These are phyloP conservation scores for Hirundichthys speculiger DNA, from an alignment of 2,113 vertebrate species.

Conservation along the genomic window DNA sequence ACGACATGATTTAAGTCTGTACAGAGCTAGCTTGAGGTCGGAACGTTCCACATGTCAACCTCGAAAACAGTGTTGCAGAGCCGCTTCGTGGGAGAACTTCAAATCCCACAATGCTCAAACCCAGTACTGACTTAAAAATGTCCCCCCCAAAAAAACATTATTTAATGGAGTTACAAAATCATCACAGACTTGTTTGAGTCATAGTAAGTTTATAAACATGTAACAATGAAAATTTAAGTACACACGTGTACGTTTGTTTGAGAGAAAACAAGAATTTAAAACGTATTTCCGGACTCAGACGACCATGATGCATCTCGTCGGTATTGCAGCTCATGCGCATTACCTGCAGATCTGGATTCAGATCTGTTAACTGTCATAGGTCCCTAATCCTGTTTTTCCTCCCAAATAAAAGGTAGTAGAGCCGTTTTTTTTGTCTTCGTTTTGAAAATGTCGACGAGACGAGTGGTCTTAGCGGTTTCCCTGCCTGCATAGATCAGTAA, in stretches of 20 bases:
- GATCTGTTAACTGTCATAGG: slow-evolving; percentile 42
- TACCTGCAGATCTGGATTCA: slow-evolving; percentile 15
- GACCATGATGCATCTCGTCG: slow-evolving; percentile 43
- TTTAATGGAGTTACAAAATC: neutral
- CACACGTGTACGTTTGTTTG: neutral
- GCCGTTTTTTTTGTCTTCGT: slow-evolving; percentile 1
- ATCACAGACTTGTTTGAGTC: neutral
- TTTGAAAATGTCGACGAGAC: slow-evolving; percentile 42
- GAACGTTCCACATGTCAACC: slow-evolving; percentile 30
- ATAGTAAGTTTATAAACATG: neutral
- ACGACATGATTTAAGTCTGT: slow-evolving; percentile 71
- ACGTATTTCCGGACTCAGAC: slow-evolving; percentile 41
- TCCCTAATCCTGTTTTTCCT: slow-evolving; percentile 8
- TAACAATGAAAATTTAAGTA: neutral
- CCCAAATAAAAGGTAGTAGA: slow-evolving; percentile 12
- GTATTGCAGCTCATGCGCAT: slow-evolving; percentile 41
- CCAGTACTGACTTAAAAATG: neutral
- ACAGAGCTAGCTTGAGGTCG: neutral
- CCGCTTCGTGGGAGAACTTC: slow-evolving; percentile 32
- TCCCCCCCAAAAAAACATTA: neutral
- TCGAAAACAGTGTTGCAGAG: neutral
- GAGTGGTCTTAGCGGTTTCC: neutral
- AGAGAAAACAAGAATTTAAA: neutral
- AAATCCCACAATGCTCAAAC: slow-evolving; percentile 56
- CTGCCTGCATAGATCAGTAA: slow-evolving; percentile 53